Percentiles rank a stretch among this genome's conserved stretches.
Evolutionary conservation across 1,140 invertebrate genomes (phyloP).

Genomic region (Colletes gigas): DNA sequence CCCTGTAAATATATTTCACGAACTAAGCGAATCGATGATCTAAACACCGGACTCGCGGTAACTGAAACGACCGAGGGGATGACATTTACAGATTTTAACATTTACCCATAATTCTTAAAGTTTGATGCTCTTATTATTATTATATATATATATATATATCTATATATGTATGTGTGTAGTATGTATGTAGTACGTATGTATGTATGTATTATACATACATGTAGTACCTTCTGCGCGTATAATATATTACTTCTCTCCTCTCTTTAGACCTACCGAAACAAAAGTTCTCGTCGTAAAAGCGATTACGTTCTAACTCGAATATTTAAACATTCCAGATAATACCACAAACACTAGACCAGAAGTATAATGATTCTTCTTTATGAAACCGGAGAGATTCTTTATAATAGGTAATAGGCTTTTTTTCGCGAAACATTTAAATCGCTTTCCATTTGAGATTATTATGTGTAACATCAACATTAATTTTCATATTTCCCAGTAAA

Average conservation of each 20-base stretch:
- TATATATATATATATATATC: not conserved
- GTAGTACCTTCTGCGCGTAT: constrained; percentile 36
- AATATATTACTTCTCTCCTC: constrained; percentile 44
- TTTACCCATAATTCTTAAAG: constrained; percentile 41
- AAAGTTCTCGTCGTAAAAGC: constrained; percentile 26
- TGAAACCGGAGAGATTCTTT: constrained; percentile 19
- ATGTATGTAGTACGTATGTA: not conserved
- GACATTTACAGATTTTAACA: constrained; percentile 55
- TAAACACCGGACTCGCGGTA: constrained; percentile 35
- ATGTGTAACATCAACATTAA: constrained; percentile 58
- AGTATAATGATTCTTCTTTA: constrained; percentile 25
- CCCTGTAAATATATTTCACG: constrained; percentile 16
- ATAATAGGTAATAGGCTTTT: constrained; percentile 29
- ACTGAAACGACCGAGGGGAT: constrained; percentile 21
- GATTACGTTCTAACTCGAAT: constrained; percentile 29
- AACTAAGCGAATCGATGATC: constrained; percentile 34
- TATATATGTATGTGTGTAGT: too few species aligned
- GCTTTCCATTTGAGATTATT: constrained; percentile 31
- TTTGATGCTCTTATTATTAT: constrained; percentile 39
- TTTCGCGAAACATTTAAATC: constrained; percentile 9
- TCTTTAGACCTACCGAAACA: constrained; percentile 25
- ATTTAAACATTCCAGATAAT: constrained; percentile 46
- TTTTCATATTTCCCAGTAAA: constrained; percentile 47
- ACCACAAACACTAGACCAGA: constrained; percentile 39
- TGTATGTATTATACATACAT: not conserved